phyloP scores from a whole-genome alignment of 2,113 vertebrate species.

The Felis catus region DNA sequence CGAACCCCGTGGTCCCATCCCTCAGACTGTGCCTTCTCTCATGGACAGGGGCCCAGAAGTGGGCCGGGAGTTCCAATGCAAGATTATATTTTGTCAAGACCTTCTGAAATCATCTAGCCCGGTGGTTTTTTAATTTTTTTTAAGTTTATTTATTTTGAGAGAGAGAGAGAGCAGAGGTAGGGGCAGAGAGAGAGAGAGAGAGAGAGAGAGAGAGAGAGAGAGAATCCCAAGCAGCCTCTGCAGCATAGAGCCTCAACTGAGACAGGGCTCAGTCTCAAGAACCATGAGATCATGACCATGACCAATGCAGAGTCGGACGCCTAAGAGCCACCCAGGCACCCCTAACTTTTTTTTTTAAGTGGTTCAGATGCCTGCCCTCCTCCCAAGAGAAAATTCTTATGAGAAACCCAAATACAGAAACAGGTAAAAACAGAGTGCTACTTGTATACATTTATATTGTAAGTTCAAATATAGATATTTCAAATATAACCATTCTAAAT shows the following conservation, averaged over 20 bases:
- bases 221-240: too few species aligned
- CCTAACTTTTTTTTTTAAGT: not conserved
- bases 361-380: not conserved
- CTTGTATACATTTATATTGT: not conserved
- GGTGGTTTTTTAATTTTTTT: not conserved
- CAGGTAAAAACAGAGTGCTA: not conserved
- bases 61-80: not conserved
- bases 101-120: not conserved
- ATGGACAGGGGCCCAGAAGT: not conserved
- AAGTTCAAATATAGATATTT: not conserved
- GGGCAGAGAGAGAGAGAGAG: too few species aligned
- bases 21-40: not conserved
- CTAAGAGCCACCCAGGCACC: too few species aligned
- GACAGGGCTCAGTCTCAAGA: too few species aligned
- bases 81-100: not conserved
- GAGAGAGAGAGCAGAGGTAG: too few species aligned
- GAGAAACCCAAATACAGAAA: not conserved
- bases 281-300: too few species aligned
- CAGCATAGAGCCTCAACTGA: too few species aligned
- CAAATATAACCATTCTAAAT: not conserved
- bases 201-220: too few species aligned
- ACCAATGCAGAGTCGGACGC: too few species aligned
- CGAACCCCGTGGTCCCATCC: not conserved
- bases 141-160: too few species aligned
- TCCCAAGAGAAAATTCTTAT: not conserved